These are phyloP conservation scores for Bombyx mori DNA, from an alignment of 1,140 invertebrate species.

Conservation along the genomic window DNA sequence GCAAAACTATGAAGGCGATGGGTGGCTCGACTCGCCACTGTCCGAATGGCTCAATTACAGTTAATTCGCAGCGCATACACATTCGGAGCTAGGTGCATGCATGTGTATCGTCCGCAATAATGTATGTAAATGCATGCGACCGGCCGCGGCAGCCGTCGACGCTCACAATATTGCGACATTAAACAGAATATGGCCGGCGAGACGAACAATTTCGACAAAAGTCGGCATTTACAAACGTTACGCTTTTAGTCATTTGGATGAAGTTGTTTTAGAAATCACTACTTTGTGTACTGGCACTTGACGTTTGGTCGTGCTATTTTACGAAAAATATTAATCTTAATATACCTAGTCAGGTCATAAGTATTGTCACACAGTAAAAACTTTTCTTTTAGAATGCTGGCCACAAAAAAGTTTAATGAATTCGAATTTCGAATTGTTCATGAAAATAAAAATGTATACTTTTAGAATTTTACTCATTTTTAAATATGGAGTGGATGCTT, in stretches of 20 bases:
- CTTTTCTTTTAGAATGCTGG: no score
- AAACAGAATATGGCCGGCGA: conserved; percentile 64
- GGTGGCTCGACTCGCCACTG: conserved; percentile 38
- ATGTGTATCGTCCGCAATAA: conserved; percentile 61
- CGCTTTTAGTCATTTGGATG: conserved; percentile 19
- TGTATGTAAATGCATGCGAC: conserved; percentile 69
- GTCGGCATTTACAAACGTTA: conserved; percentile 59
- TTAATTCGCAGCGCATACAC: conserved; percentile 67
- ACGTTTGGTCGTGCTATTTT: no score
- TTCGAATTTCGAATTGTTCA: no score
- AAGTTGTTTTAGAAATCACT: no score
- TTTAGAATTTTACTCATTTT: no score
- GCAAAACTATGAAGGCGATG: conserved; percentile 36
- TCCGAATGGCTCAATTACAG: conserved; percentile 69
- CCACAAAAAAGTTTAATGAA: no score
- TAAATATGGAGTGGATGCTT: no score
- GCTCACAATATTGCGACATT: conserved; percentile 66
- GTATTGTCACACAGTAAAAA: no score
- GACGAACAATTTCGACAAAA: conserved; percentile 62
- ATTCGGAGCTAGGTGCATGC: conserved; percentile 54
- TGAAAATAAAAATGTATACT: no score
- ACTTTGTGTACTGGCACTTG: no score
- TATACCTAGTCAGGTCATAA: no score
- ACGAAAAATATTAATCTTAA: no score
- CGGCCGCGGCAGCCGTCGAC: conserved; percentile 54